phyloP scores from a whole-genome alignment of 2,888 invertebrate species.

The Drosophila recens region DNA sequence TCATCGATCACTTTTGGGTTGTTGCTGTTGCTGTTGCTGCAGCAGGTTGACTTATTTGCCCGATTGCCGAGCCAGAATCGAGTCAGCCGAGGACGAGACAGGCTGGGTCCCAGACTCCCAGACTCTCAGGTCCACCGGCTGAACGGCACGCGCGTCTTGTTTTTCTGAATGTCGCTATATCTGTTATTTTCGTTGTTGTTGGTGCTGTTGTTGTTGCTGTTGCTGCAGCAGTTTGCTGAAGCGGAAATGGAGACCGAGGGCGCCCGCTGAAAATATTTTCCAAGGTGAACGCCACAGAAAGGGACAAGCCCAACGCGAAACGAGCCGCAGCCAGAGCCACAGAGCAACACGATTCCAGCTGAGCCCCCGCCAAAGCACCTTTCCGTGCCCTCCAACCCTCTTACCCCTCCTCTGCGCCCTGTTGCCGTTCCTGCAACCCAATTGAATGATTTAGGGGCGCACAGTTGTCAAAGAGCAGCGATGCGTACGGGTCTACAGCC shows the following conservation, averaged over 20 bases:
- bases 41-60: conserved; percentile 69
- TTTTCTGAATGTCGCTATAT: conserved; percentile 56
- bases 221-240: conserved; percentile 61
- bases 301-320: conserved; percentile 53
- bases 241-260: conserved; percentile 70
- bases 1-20: conserved; percentile 84
- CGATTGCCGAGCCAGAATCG: conserved; percentile 43
- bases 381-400: conserved; percentile 4
- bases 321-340: conserved; percentile 43
- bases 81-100: conserved; percentile 16
- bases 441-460: conserved; percentile 79
- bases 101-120: conserved; percentile 37
- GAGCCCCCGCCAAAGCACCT: conserved; percentile 52
- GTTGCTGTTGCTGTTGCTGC: conserved; percentile 42
- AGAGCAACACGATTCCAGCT: conserved; percentile 64
- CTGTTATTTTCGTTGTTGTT: conserved; percentile 15
- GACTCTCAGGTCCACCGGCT: conserved; percentile 42
- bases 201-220: conserved; percentile 46
- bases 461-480: conserved; percentile 78
- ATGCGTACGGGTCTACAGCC: conserved; percentile 70
- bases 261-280: conserved; percentile 74
- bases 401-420: background rate
- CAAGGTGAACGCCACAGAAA: conserved; percentile 76
- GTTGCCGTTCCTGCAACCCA: conserved; percentile 37
- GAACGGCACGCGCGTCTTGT: conserved; percentile 78